Evolutionary conservation across 2,113 vertebrate species (phyloP).

Genomic region (Bungarus multicinctus): DNA sequence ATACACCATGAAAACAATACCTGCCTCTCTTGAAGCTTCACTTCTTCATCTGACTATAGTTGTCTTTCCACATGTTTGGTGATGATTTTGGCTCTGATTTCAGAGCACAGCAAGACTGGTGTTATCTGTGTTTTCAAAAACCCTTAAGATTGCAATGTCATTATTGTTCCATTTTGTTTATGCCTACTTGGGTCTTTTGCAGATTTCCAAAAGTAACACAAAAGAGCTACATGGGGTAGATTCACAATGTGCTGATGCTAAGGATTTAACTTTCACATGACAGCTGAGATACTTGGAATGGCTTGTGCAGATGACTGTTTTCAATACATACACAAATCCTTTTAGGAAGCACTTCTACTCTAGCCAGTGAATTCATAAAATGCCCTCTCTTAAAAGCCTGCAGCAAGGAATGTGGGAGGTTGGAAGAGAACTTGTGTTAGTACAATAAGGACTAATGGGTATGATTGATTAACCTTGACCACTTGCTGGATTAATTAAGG

Average conservation of each 20-base stretch:
- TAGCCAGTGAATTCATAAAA: not conserved
- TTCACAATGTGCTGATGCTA: not conserved
- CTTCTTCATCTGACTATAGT: not conserved
- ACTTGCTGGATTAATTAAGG: not conserved
- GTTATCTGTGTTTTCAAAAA: not conserved
- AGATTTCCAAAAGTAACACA: constrained; percentile 7
- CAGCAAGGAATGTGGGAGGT: not conserved
- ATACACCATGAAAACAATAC: not conserved
- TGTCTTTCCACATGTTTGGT: not conserved
- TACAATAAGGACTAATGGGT: not conserved
- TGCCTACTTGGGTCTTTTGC: not conserved
- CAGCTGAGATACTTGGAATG: not conserved
- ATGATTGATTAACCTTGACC: not conserved
- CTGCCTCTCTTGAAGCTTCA: not conserved
- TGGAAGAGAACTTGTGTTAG: not conserved
- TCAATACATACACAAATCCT: not conserved
- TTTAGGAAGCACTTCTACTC: not conserved
- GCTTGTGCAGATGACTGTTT: not conserved
- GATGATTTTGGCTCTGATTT: not conserved
- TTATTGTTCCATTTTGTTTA: not conserved
- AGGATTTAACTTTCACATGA: not conserved
- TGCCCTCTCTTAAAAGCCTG: not conserved
- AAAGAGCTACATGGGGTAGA: not conserved
- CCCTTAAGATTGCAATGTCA: not conserved
- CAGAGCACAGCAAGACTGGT: not conserved